phyloP scores from a whole-genome alignment of 35 echinoderm and acorn worm species.

The Heliocidaris tuberculata region DNA sequence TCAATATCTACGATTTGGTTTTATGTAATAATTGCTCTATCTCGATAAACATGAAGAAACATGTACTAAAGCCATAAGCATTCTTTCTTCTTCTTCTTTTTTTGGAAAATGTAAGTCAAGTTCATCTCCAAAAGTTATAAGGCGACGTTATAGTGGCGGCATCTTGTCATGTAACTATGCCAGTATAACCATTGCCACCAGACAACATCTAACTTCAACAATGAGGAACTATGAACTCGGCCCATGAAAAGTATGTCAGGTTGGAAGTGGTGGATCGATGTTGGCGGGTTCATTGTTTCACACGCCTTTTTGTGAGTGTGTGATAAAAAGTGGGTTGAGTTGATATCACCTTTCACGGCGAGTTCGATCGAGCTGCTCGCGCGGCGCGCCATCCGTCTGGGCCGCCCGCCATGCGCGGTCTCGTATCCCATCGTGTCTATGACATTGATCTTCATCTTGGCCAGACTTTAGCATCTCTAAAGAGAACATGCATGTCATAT shows the following conservation, averaged over 20 bases:
- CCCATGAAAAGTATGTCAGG: neutral
- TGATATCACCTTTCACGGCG: constrained; percentile 6
- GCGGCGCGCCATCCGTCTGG: constrained; percentile 25
- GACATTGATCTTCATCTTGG: constrained; percentile 30
- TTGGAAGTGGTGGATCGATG: neutral
- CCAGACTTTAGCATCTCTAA: neutral
- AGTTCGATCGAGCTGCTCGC: constrained; percentile 4
- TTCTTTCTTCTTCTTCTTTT: too few relatives aligned
- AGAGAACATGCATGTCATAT: constrained; percentile 2
- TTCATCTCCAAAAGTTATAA: neutral
- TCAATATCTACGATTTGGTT: too few relatives aligned
- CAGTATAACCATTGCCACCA: neutral
- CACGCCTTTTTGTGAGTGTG: neutral
- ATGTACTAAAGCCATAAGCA: too few relatives aligned
- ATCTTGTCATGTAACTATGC: neutral
- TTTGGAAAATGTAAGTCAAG: neutral
- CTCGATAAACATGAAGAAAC: too few relatives aligned
- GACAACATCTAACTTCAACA: neutral
- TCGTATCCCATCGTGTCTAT: constrained; percentile 5
- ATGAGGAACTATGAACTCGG: neutral
- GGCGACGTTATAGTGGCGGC: neutral
- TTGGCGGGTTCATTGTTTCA: neutral
- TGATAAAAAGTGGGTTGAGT: constrained; percentile 31
- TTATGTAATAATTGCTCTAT: too few relatives aligned
- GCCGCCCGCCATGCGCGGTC: constrained; percentile 24